Base-by-base conservation (phyloP, 2,888 invertebrate genomes). In the Mactromeris polynyma region DNA sequence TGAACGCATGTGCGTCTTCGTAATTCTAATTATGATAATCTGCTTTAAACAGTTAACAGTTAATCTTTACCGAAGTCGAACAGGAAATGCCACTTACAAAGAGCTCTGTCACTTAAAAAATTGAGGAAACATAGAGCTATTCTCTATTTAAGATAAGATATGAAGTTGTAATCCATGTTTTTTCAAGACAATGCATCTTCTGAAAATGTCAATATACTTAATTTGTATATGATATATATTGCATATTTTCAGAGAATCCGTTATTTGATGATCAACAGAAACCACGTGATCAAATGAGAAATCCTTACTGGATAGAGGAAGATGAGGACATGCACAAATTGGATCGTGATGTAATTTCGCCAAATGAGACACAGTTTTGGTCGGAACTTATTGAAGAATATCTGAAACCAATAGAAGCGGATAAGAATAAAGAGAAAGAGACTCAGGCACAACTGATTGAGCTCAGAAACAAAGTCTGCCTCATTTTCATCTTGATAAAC, bases 351-450 rank as follows among this genome's bases (percentile, higher is more conserved):
- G n/a, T 64, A 0, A 79, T 92, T 2, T 31, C 38, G 21, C 78
- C 86, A 0, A 89, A 91, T 1, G 93, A 94, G 36, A 97, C 98
- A 89, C 97, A 97, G 86, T 99, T 99, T 97, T 99, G 99, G 99
- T 98, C 98, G 96, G 99, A 99, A 95, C 97, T 99, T 83, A 98
- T 99, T 92, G 98, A 98, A 90, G 98, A 99, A 97, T 99, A 99
- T 97, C 97, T 99, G 86, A 98, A 98, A 96, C 99, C 99, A 2
- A 98, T 99, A 94, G 98, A 99, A 96, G 98, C 98, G 95, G 98
- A 99, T 97, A 98, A 98, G 95, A 98, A 98, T 85, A 89, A 94
- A 79, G 98, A 98, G 89, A 90, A 94, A 69, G 93, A 95, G 46
- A 91, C 95, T 7, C 93, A 94, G 54, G 90, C 89, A 0, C 92